Base-by-base conservation (phyloP, 1,140 invertebrate genomes). In the Papilio helenus region DNA sequence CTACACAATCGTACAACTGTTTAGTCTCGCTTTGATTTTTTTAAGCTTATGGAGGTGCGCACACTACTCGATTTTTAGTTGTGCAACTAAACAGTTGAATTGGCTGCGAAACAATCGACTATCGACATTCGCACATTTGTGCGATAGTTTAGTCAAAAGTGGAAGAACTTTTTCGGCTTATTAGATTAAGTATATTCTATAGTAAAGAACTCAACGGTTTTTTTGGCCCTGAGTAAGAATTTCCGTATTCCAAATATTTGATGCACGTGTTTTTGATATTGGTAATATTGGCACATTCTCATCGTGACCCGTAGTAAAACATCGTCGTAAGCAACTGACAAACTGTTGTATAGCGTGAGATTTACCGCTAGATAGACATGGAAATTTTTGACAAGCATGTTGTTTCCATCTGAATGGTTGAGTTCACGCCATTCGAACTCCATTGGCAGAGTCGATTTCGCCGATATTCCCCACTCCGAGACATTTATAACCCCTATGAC, bases 351-450 rank as follows among this genome's bases (percentile, higher is more conserved):
- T 83, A 76, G 84, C 83, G 83, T 85, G 82, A 79, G 84, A 84
- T 85, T 51, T 49, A 42, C 79, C 76, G 61, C 78, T 61, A 81
- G 83, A 84, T 84, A 85, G 81, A 73, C 82, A 84, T 85, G 83
- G 83, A 80, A 83, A 84, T 85, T 85, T 83, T 73, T 82, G 83
- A 87, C 82, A 83, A 84, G 80, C 86, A 87, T 85, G 82, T 83
- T 81, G 79, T 87, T 83, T 84, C 80, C 82, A 85, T 79, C 80
- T 76, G 80, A 85, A 85, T 82, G 79, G 82, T 49, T 80, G 29
- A 79, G 82, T 86, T 85, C 85, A 86, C 81, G 85, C 85, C 85
- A 86, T 86, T 86, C 65, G 76, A 76, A 65, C 81, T 76, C 76
- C 39, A 65, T 61, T 46, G 18, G 34, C 29, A 39, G 51, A 39